phyloP scores from a whole-genome alignment of 2,113 vertebrate genomes.

The Chaetorhynchus papuensis region DNA sequence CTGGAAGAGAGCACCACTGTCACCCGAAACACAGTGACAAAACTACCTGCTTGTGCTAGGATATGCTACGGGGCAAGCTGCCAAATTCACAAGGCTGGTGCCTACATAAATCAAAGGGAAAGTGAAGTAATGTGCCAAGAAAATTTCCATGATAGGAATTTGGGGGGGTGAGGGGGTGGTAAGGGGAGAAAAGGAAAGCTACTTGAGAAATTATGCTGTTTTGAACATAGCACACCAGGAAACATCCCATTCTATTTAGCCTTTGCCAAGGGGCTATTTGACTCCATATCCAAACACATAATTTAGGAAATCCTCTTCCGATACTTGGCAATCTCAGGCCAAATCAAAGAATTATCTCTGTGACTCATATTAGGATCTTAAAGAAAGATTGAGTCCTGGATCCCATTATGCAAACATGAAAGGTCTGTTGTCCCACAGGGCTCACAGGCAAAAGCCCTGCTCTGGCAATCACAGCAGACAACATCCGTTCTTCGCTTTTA shows the following conservation, averaged over 20 bases:
- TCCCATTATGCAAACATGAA: neutral
- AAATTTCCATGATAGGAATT: neutral
- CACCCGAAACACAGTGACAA: neutral
- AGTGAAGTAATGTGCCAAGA: neutral
- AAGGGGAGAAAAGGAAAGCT: neutral
- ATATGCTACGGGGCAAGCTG: neutral
- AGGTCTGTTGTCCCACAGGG: neutral
- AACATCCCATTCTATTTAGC: neutral
- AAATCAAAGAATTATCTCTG: neutral
- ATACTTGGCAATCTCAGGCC: neutral
- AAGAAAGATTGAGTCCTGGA: neutral
- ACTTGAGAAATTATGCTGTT: neutral
- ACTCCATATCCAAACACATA: neutral
- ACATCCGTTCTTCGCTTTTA: neutral
- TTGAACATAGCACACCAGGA: neutral
- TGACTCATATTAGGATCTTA: neutral
- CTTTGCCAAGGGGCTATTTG: neutral
- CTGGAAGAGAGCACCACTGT: neutral
- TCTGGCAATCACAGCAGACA: neutral
- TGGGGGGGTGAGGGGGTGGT: accelerated
- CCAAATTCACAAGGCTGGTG: neutral
- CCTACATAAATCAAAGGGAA: neutral
- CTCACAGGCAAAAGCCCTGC: neutral
- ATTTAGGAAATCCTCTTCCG: neutral
- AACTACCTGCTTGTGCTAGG: neutral